Evolutionary conservation across 2,888 invertebrate genomes (phyloP), one percentile per base, ranked within the genome.

Genomic region (Punctoribates punctum): DNA sequence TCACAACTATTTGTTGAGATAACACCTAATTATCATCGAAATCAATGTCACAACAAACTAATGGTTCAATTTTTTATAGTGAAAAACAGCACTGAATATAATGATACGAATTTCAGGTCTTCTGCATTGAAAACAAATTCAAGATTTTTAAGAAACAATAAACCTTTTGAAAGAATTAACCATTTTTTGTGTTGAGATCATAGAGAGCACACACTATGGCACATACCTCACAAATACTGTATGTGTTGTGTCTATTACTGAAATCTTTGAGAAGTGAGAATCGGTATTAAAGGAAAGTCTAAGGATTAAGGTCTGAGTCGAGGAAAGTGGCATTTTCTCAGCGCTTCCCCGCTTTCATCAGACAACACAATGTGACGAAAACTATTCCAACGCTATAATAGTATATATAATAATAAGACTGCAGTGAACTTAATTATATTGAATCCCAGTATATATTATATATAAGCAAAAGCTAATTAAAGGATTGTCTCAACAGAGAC

Each of bases 371-470:
- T 60, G 60, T 17, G 60, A 27, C 60, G 27, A 60, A 23, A 60
- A 54, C n/a, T 23, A 27, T 2, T 15, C 29, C 3, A 27, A 62
- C 62, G 29, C 6, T 62, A 62, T 51, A 51, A n/a, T 8, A 20
- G 38, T 67, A 38, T 67, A 67, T 67, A 38, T 67, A 60, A 25
- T 60, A 67, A 67, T 67, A 67, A 67, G 38, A 67, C 67, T 65
- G 65, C 65, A 65, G 65, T 65, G 65, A 67, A 67, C 67, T 67
- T 67, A 67, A 67, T 67, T 67, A 67, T 67, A 67, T 67, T 67
- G 67, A 67, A 67, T 67, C 67, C 67, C 42, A 38, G 67, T 67
- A 67, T 67, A 67, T 67, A 67, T 67, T 67, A 67, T 67, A 67
- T 38, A 67, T 67, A 67, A 67, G 67, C 38, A 42, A 62, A 67